Percentiles rank a stretch among this genome's conserved stretches.
Evolutionary conservation across 2,113 vertebrate genomes (phyloP).

Genomic region (Oryzias curvinotus): DNA sequence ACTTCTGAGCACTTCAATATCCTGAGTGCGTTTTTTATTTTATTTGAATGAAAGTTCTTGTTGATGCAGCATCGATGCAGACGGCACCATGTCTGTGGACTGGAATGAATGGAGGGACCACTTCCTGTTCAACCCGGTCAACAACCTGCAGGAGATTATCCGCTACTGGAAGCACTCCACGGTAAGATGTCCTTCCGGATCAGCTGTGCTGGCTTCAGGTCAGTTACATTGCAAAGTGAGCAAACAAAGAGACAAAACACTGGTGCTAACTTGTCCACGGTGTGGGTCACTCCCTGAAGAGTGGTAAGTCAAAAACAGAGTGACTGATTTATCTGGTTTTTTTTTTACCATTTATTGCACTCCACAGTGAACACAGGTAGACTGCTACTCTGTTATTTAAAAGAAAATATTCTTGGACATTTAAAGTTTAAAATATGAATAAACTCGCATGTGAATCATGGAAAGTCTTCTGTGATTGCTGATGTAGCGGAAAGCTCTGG

Average conservation of each 20-base stretch:
- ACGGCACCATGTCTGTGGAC: slow-evolving; percentile 95
- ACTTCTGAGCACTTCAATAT: neutral
- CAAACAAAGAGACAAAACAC: no score
- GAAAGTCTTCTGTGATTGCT: slow-evolving; percentile 21
- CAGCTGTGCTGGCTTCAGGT: neutral
- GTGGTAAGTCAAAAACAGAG: no score
- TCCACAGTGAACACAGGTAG: no score
- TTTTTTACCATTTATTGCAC: no score
- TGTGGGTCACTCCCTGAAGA: no score
- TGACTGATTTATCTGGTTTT: no score
- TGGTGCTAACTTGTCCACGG: no score
- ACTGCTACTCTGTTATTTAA: no score
- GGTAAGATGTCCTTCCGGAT: slow-evolving; percentile 66
- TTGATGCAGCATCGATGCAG: slow-evolving; percentile 86
- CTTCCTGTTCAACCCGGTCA: slow-evolving; percentile 92
- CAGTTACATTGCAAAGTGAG: neutral
- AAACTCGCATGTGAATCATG: no score
- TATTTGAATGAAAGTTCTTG: neutral
- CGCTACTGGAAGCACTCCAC: slow-evolving; percentile 95
- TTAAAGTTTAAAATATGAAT: no score
- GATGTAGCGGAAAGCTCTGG: slow-evolving; percentile 23
- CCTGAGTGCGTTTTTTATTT: neutral
- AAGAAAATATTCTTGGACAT: no score
- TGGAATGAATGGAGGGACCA: slow-evolving; percentile 97
- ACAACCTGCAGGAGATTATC: slow-evolving; percentile 91